Evolutionary conservation across 1,140 invertebrate genomes (phyloP).

Genomic region (Papilio aristodemus): DNA sequence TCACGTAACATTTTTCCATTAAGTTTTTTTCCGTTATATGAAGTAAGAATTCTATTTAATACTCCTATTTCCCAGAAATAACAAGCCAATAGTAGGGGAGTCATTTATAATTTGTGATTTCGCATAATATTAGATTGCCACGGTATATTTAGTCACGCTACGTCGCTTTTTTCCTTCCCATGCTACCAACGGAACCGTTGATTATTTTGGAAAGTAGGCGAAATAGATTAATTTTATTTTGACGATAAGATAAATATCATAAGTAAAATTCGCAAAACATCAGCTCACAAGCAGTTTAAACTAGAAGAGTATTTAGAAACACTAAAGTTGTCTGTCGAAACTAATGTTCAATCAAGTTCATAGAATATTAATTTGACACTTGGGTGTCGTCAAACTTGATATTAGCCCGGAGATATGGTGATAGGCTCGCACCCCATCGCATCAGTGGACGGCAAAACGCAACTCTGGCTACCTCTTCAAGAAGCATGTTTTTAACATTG

Average conservation of each 20-base stretch:
- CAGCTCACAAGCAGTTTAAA: no score
- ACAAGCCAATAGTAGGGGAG: constrained; percentile 58
- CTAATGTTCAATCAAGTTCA: no score
- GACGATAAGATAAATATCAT: constrained; percentile 20
- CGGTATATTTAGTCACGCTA: constrained; percentile 62
- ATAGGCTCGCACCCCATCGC: no score
- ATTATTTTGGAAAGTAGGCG: constrained; percentile 42
- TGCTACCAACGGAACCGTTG: constrained; percentile 49
- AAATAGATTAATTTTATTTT: constrained; percentile 32
- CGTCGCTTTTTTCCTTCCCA: constrained; percentile 51
- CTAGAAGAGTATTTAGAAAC: no score
- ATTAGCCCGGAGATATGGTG: no score
- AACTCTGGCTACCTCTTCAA: no score
- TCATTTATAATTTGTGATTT: constrained; percentile 66
- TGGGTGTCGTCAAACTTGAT: no score
- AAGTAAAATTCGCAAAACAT: neutral
- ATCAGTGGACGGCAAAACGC: no score
- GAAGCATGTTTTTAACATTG: no score
- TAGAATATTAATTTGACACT: no score
- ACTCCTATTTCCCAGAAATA: constrained; percentile 53
- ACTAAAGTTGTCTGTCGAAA: no score
- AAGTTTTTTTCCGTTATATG: neutral
- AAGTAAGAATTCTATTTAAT: constrained; percentile 23
- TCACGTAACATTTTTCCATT: neutral
- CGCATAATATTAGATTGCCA: constrained; percentile 61